Evolutionary conservation across 2,113 vertebrate species (phyloP), one percentile per base, ranked within the genome.

Genomic region (Pleuronectes platessa): DNA sequence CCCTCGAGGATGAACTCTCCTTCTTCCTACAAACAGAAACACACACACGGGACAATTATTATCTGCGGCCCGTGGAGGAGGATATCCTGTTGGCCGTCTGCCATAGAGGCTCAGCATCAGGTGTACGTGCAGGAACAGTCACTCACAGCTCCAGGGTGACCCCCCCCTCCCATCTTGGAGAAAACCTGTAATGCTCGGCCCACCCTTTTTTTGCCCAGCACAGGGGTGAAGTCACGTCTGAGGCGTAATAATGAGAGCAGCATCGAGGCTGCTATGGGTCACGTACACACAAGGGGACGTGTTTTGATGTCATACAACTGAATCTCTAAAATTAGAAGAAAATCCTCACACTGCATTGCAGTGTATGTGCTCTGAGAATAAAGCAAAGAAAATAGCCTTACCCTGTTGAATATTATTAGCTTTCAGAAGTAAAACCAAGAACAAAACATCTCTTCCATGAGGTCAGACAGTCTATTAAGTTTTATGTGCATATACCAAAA

Each of bases 1-100:
- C 97, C 98, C 85, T 99, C 98, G 24, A 99, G 94, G 3, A 98
- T 94, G 67, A 99, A 89, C 74, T 96, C 96, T 0, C 93, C 96
- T 81, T 97, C 95, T 69, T 99, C 97, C 98, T 98, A 59, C 35
- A 70, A 35, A 68, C 31, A 76, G 74, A 83, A 8, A 82, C 31
- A 82, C 61, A 82, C 54, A 56, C 21, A 24, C 4, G 21, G 4
- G 13, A 90, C 80, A 82, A 86, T 73, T 72, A 87, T 60, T 21
- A 82, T 87, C 61, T 79, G 63, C 14, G 10, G 37, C 0, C 37
- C 37, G 12, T 13, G 40, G 40, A 13, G 40, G 40, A 54, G 93
- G 93, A 94, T 81, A 93, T 95, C 94, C 94, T 94, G 91, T 71
- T 92, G 88, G 88, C 82, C 3, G 51, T 4, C 26, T 0, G 77